Conservation (phyloP, 2,888 invertebrate genomes). For the Anoncus sp. region DNA sequence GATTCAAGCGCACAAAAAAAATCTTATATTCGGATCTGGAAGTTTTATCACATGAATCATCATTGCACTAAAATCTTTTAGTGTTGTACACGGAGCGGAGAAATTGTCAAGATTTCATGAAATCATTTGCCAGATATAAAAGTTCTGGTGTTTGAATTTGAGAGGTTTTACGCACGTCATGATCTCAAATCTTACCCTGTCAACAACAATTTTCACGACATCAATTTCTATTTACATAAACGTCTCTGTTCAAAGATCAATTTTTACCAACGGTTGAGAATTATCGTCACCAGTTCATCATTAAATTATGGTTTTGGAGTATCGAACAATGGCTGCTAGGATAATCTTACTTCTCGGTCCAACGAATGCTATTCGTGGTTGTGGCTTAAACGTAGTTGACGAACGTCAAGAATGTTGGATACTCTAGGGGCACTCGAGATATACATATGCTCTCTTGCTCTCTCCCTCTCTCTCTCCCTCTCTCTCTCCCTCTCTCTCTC, state of each 20-base stretch:
- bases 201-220: background rate
- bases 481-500: background rate
- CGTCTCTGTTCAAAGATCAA: background rate
- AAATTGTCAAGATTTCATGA: too few species aligned
- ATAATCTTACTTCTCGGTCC: conserved; percentile 37
- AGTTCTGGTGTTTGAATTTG: too few species aligned
- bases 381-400: conserved; percentile 38
- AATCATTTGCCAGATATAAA: too few species aligned
- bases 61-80: too few species aligned
- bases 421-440: conserved; percentile 32
- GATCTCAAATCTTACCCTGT: background rate
- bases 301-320: conserved; percentile 40
- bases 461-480: background rate
- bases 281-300: background rate
- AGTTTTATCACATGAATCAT: background rate
- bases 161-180: background rate
- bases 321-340: conserved; percentile 31
- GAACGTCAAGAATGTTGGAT: conserved; percentile 53
- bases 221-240: background rate
- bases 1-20: background rate
- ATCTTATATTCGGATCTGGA: background rate
- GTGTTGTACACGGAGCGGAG: too few species aligned
- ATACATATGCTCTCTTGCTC: background rate
- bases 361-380: conserved; percentile 23
- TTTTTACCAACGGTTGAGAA: background rate